Evolutionary conservation across 2,888 invertebrate species (phyloP).

Genomic region (Acronicta leporina): DNA sequence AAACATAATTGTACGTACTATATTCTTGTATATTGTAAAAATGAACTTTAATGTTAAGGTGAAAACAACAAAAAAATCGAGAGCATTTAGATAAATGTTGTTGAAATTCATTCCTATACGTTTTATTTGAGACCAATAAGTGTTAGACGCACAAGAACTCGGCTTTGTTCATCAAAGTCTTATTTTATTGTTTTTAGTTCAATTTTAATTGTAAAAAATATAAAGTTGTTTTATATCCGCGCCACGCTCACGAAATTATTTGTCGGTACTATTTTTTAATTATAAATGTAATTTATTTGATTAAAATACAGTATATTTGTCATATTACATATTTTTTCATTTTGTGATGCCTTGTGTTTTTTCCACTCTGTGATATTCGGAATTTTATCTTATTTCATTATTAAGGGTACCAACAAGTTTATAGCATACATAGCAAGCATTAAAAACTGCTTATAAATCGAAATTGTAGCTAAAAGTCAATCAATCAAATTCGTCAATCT

Average conservation of each 20-base stretch:
- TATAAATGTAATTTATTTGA: constrained; percentile 86
- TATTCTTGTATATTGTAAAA: constrained; percentile 86
- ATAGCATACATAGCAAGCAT: too few species aligned
- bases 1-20: constrained; percentile 75
- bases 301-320: constrained; percentile 87
- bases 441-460: too few species aligned
- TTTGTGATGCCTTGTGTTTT: background rate
- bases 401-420: too few species aligned
- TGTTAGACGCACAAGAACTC: constrained; percentile 75
- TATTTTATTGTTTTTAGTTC: constrained; percentile 64
- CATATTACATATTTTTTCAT: constrained; percentile 58
- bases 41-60: constrained; percentile 66
- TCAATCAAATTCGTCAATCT: too few species aligned
- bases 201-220: constrained; percentile 61
- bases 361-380: too few species aligned
- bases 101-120: constrained; percentile 67
- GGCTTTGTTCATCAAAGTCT: constrained; percentile 57
- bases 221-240: constrained; percentile 70
- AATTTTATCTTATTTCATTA: too few species aligned
- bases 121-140: constrained; percentile 57
- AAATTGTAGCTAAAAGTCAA: too few species aligned
- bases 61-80: constrained; percentile 52
- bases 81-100: constrained; percentile 61
- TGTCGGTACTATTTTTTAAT: constrained; percentile 82
- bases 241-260: constrained; percentile 75